Evolutionary conservation across 2,797 vertebrate genomes (phyloP).

Genomic region (Pangasius djambal): DNA sequence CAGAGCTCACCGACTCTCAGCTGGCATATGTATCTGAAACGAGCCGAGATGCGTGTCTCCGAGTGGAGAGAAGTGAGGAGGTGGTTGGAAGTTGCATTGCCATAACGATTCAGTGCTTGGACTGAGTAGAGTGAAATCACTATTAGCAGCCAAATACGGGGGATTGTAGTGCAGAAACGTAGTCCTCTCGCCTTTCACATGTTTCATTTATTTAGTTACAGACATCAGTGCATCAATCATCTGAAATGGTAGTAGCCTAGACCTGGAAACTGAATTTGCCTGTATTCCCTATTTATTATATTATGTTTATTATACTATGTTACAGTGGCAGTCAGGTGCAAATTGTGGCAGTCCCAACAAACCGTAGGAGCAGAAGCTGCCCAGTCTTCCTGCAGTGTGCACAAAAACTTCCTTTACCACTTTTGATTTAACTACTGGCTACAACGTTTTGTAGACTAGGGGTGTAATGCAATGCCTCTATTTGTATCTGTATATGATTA

Average conservation of each 20-base stretch:
- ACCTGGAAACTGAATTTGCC: not conserved
- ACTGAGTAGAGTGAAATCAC: not conserved
- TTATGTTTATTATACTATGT: not conserved
- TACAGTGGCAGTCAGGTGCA: not conserved
- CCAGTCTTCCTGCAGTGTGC: not conserved
- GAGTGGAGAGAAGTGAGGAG: conserved; percentile 22
- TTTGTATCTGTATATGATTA: not conserved
- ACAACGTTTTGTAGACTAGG: not conserved
- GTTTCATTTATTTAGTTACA: not conserved
- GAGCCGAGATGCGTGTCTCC: conserved; percentile 13
- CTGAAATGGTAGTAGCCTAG: not conserved
- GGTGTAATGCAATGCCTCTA: not conserved
- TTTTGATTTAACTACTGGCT: not conserved
- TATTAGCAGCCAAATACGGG: not conserved
- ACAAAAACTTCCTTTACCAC: not conserved
- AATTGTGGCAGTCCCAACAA: not conserved
- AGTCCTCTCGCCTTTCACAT: not conserved
- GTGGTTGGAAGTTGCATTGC: conserved; percentile 10
- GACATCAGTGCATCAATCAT: not conserved
- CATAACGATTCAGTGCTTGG: not conserved
- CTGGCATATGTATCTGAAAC: conserved; percentile 33
- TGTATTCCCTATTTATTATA: not conserved
- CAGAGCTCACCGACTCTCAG: conserved; percentile 26
- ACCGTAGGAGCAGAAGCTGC: not conserved
- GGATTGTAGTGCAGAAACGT: not conserved